These are phyloP conservation scores for Macroglossus sobrinus DNA, from an alignment of 2,113 vertebrate species.

Conservation along the genomic window DNA sequence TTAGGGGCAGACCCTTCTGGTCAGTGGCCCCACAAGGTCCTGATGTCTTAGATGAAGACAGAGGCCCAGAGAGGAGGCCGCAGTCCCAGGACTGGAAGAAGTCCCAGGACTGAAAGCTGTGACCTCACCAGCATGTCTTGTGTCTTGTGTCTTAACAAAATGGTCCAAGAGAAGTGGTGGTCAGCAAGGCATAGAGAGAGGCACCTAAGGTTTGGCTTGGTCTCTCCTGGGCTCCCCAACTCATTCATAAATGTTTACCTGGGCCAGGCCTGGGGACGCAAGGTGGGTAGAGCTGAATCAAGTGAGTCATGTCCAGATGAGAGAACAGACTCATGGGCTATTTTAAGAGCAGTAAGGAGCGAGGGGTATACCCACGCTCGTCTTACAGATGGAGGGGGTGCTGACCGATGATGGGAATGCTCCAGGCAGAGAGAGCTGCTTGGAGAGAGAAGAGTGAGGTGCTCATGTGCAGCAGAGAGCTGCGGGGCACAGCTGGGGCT, in stretches of 20 bases:
- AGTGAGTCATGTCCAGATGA: neutral
- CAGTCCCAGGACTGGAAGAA: neutral
- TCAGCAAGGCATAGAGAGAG: too few species aligned
- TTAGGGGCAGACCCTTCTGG: neutral
- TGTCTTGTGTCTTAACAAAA: neutral
- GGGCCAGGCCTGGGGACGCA: neutral
- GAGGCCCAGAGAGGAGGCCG: neutral
- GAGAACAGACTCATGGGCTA: neutral
- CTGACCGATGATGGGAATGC: rapidly evolving
- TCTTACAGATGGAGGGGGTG: rapidly evolving
- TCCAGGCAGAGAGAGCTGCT: neutral
- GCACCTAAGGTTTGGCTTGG: neutral
- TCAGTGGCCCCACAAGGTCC: neutral
- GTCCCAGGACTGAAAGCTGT: neutral
- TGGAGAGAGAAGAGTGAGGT: neutral
- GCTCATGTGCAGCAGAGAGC: rapidly evolving
- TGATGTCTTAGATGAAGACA: neutral
- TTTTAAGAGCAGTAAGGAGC: neutral
- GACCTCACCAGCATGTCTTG: neutral
- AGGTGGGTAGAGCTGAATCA: neutral
- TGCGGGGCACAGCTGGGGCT: too few species aligned
- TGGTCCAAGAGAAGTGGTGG: neutral
- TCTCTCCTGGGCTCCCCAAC: neutral
- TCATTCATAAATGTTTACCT: neutral
- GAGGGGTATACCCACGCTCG: neutral